Evolutionary conservation across 2,113 vertebrate species (phyloP), one percentile per base, ranked within the genome.

Genomic region (Leptobrachium ailaonicum): DNA sequence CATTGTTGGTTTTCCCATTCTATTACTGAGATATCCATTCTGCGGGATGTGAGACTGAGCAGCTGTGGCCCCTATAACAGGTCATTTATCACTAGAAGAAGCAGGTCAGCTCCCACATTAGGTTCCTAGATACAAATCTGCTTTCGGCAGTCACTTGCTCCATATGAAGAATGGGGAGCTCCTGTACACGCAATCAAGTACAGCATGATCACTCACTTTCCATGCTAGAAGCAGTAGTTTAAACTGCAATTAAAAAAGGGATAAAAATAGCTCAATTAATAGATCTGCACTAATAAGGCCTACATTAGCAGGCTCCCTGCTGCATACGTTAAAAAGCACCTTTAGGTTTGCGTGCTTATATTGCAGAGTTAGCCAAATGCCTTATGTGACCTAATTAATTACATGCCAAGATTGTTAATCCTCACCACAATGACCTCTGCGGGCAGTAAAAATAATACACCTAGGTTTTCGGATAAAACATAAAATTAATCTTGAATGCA

Each of bases 381-480:
- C 41, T 68, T 77, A 53, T 69, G 75, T 69, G 45, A 77, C 68
- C 66, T 67, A 76, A 69, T 77, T 77, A 70, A 77, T 77, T 68
- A 69, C 43, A 76, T 66, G 62, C 45, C 11, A 41, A 50, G 41
- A 41, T 70, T 50, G 68, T 77, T 77, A 77, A 70, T 68, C 66
- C 50, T 77, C 10, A 53, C 66, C 68, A 66, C 68, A 44, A 77
- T 56, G 66, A 77, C 75, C 75, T 77, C 66, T 67, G 47, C 41
- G 32, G 14, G 64, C 64, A 54, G 47, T 50, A 50, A 50, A 50
- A 50, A 50, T 50, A 50, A 50, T 50, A 50, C 47, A 8, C 8
- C 47, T 50, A 5, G 47, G 47, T 50, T 50, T 32, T 50, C 47
- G 8, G 47, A 50, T 50, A 50, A 50, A 50, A 50, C 47, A 50